These are phyloP conservation scores for Vanacampus margaritifer DNA, from an alignment of 2,113 vertebrate species.

Conservation along the genomic window DNA sequence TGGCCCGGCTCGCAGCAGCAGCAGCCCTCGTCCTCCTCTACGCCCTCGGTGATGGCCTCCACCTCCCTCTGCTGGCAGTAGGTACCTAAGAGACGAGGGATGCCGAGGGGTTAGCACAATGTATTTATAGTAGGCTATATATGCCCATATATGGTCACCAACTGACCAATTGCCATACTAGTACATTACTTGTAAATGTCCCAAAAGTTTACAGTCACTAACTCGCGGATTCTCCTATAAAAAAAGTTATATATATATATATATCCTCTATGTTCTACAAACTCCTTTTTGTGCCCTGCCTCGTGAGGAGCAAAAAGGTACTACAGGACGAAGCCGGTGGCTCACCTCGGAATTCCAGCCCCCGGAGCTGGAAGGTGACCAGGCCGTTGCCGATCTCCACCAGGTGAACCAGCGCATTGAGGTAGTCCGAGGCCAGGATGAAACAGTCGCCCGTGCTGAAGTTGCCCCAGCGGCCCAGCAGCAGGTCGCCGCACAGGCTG, in stretches of 20 bases:
- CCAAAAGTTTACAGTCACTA: too few species aligned
- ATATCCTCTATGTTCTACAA: too few species aligned
- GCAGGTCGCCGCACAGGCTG: constrained; percentile 86
- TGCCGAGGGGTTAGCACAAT: neutral
- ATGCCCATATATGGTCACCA: too few species aligned
- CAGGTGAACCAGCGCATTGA: constrained; percentile 88
- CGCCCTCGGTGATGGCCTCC: constrained; percentile 88
- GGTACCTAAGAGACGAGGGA: constrained; percentile 64
- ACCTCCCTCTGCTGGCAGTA: constrained; percentile 92
- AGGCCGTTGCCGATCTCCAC: constrained; percentile 89
- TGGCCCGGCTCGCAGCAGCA: constrained; percentile 90
- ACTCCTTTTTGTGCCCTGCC: neutral
- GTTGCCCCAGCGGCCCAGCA: constrained; percentile 87
- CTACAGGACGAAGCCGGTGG: too few species aligned
- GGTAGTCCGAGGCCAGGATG: constrained; percentile 88
- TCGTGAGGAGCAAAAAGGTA: neutral
- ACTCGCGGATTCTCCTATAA: too few species aligned
- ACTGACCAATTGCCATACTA: too few species aligned
- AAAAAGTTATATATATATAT: too few species aligned
- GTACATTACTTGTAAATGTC: too few species aligned
- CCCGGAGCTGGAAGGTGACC: constrained; percentile 86
- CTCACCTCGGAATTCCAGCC: constrained; percentile 89
- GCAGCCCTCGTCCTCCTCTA: constrained; percentile 89
- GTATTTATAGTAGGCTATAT: too few species aligned
- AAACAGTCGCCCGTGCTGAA: constrained; percentile 86